Base-by-base conservation (phyloP, 2,797 vertebrate species). In the Ctenochaetus hawaiiensis region DNA sequence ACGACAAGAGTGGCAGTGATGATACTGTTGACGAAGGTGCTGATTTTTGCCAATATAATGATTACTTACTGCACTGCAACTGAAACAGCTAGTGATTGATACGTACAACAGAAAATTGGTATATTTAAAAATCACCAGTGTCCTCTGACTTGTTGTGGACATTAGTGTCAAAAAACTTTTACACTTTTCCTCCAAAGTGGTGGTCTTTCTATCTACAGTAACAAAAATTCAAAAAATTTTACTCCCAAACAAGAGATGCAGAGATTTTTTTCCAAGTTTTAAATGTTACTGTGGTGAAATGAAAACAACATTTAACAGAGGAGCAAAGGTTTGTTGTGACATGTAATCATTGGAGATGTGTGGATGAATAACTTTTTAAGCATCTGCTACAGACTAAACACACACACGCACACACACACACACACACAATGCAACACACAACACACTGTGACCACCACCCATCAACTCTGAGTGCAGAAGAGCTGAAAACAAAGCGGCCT, bases 31-130 rank as follows among this genome's bases (percentile, higher is more conserved):
- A 49, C n/a, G 63, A 59, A 58, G 9, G 57, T 58, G 68, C 49
- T 74, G 57, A 71, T 58, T 80, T 76, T 16, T 78, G 26, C 23
- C 37, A 43, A n/a, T 72, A 59, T 58, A 39, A 58, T 52, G 48
- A 59, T 72, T 63, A 59, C 5, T 39, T 16, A 58, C 63, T 62
- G 60, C 43, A 62, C 54, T 67, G 26, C 69, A 59, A 74, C 26
- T 67, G 59, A 44, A 67, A 54, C 12, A 5, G 30, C 11, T 14
- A 26, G 60, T 47, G 74, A 71, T 14, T 63, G 78, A 68, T 67
- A 16, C 34, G 18, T 17, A 62, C 64, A 60, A 30, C 60, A 48
- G 37, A 76, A 57, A 2, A 72, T 61, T 65, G 65, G n/a, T 37
- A 69, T 13, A 23, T 16, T 22, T 53, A 37, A 57, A 60, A 66